Base-by-base conservation (phyloP, 2,888 invertebrate species). In the Pterostichus madidus region DNA sequence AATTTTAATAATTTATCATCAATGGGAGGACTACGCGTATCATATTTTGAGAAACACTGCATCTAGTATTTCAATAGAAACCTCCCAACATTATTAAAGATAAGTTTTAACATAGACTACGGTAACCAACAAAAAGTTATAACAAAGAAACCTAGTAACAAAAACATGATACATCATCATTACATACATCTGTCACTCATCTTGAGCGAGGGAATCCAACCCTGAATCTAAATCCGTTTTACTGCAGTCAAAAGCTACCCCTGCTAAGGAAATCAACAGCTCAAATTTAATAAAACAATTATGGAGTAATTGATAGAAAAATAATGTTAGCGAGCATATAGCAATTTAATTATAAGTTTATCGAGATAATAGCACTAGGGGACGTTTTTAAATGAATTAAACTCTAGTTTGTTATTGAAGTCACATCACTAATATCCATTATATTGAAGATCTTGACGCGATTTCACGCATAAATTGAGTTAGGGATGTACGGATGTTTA, bases 261-360 rank as follows among this genome's bases (percentile, higher is more conserved):
- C 68, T 15, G 24, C 31, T 31, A 61, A 61, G 61, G 61, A 61
- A 61, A 32, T 64, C 64, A 59, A 64, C 64, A 64, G 64, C 64
- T 64, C 64, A 71, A 71, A 71, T 71, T 71, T 71, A 71, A 71
- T 71, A 71, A 75, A 75, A 52, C 75, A 75, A 75, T 75, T 75
- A 75, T 49, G 32, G 75, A 31, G 52, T 75, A 75, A 75, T 75
- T 75, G 75, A 52, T 75, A 75, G 75, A 75, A 75, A 75, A 75
- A 75, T 75, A 75, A 52, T 75, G 52, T 75, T 71, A 71, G 32
- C 49, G 75, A 52, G 52, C 75, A 75, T 75, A 75, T 6, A 75
- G 52, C 52, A 71, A 75, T 75, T 75, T 75, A 52, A 75, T 75
- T 75, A 75, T 52, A 75, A 52, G 52, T 75, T 75, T 75, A 75